Conservation (phyloP, 2,797 vertebrate species). For the Telmatherina bonti region DNA sequence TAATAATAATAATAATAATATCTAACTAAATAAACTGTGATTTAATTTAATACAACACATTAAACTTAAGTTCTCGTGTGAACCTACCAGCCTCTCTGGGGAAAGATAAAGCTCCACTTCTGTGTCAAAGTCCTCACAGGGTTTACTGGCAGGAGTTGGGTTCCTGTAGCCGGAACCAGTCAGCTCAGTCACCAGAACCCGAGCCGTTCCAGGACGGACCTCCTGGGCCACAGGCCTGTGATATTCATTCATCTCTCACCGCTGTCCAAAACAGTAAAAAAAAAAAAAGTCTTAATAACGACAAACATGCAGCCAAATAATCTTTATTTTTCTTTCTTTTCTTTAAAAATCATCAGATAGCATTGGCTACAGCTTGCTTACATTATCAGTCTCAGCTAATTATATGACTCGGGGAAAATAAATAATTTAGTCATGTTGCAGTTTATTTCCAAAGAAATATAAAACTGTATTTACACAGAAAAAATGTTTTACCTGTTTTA, state of each 20-base stretch:
- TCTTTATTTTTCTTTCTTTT: neutral
- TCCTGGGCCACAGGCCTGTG: slow-evolving; percentile 24
- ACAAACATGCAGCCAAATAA: neutral
- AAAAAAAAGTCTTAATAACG: neutral
- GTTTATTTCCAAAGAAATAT: neutral
- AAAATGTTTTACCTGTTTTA: slow-evolving; percentile 16
- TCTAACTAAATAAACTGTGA: neutral
- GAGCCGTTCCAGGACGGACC: slow-evolving; percentile 70
- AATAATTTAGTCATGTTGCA: neutral
- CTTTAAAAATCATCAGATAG: neutral
- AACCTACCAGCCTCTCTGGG: slow-evolving; percentile 86
- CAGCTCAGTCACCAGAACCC: slow-evolving; percentile 83
- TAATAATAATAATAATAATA: too few species aligned
- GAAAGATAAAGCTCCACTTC: slow-evolving; percentile 84
- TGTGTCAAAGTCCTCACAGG: slow-evolving; percentile 63
- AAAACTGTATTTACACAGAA: neutral
- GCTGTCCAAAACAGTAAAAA: slow-evolving; percentile 24
- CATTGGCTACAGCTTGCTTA: neutral
- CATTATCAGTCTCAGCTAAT: neutral
- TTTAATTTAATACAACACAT: neutral
- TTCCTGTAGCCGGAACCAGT: slow-evolving; percentile 83
- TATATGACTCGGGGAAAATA: neutral
- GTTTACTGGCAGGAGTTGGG: slow-evolving; percentile 75
- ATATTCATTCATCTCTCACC: slow-evolving; percentile 62
- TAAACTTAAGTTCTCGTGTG: neutral